phyloP scores from a whole-genome alignment of 2,113 vertebrate genomes.

The Porphyrio hochstetteri region DNA sequence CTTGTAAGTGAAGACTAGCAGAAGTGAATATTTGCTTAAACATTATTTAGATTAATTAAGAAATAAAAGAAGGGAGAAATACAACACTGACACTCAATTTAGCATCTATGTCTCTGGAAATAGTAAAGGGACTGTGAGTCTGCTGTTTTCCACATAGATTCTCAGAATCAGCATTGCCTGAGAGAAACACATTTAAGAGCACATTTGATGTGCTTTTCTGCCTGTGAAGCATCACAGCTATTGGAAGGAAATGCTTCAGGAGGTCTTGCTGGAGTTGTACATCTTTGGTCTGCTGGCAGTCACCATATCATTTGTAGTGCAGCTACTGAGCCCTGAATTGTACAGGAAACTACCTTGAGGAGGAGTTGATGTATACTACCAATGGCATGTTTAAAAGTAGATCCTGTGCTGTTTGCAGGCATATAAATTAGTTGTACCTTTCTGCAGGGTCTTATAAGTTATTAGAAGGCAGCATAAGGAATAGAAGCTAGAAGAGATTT shows the following conservation, averaged over 20 bases:
- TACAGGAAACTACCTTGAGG: background rate
- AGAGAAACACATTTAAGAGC: background rate
- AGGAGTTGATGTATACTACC: background rate
- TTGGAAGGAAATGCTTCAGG: background rate
- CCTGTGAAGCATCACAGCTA: background rate
- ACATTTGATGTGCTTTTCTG: background rate
- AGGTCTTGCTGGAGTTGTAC: background rate
- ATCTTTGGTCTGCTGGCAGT: background rate
- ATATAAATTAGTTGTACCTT: background rate
- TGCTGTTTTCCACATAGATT: background rate
- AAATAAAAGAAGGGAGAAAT: background rate
- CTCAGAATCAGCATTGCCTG: background rate
- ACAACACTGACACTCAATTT: background rate
- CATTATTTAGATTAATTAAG: background rate
- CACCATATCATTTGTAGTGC: background rate
- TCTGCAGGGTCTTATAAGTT: background rate
- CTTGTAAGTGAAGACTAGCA: background rate
- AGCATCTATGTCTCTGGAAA: background rate
- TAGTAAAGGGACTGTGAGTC: background rate
- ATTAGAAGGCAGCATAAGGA: background rate
- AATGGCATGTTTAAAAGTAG: background rate
- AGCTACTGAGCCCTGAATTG: background rate
- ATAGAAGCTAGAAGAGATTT: background rate
- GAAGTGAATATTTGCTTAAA: background rate
- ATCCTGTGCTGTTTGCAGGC: background rate